phyloP scores from a whole-genome alignment of 2,888 invertebrate species.

The Bedellia somnulentella region DNA sequence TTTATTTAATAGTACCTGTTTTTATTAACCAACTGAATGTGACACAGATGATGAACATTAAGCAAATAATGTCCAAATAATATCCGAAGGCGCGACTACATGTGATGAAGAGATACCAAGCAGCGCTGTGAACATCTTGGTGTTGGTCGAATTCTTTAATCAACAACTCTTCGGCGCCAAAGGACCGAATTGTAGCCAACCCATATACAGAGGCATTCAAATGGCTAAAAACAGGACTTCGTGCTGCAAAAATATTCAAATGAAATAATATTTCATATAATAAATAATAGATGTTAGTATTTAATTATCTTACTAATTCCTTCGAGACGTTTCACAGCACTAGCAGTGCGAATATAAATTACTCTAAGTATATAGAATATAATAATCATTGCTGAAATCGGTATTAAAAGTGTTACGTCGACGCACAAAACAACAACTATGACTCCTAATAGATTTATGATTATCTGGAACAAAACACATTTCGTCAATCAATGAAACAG shows the following conservation, averaged over 20 bases:
- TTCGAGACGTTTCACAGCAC: conserved; percentile 70
- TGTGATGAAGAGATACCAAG: conserved; percentile 68
- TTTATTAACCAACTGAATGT: conserved; percentile 65
- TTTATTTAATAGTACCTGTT: conserved; percentile 36
- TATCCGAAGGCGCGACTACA: conserved; percentile 68
- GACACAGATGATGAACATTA: conserved; percentile 64
- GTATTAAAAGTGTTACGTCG: conserved; percentile 40
- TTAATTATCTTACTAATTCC: conserved; percentile 69
- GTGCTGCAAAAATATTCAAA: conserved; percentile 51
- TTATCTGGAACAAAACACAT: conserved; percentile 71
- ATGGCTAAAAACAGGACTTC: conserved; percentile 84
- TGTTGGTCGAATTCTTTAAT: conserved; percentile 56
- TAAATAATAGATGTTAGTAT: no score
- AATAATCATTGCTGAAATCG: conserved; percentile 57
- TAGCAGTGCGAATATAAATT: conserved; percentile 68
- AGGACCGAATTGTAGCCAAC: conserved; percentile 78
- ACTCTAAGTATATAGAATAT: conserved; percentile 65
- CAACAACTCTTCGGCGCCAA: conserved; percentile 67
- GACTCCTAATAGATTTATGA: conserved; percentile 74
- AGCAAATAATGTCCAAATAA: conserved; percentile 65
- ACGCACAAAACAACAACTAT: conserved; percentile 74
- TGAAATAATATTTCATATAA: no score
- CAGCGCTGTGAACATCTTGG: conserved; percentile 67
- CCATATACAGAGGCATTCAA: conserved; percentile 79
- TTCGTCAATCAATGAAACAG: no score